Percentiles rank a stretch among this genome's conserved stretches.
Evolutionary conservation across 64 coral and sea anemone species (phyloP).

Genomic region (Dendrophyllia cribrosa): DNA sequence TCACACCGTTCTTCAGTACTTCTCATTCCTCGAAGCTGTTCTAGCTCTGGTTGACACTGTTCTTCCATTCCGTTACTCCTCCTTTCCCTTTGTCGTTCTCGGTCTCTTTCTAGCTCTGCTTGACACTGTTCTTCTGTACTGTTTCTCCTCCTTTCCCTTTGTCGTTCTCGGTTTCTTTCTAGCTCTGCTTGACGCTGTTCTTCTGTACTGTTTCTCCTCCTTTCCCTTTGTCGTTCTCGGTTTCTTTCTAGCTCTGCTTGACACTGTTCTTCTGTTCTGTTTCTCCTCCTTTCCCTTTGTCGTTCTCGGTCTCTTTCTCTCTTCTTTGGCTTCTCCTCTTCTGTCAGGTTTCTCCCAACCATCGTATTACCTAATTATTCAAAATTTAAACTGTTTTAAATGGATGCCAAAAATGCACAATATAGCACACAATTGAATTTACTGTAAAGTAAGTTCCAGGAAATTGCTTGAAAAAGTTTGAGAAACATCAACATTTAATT

Average conservation of each 20-base stretch:
- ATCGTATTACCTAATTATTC: slow-evolving; percentile 3
- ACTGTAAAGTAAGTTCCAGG: too few species aligned
- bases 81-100: not conserved
- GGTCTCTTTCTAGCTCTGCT: not conserved
- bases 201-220: not conserved
- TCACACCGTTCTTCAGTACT: too few species aligned
- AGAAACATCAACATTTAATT: too few species aligned
- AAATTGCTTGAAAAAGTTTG: too few species aligned
- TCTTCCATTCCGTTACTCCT: not conserved
- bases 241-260: not conserved
- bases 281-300: slow-evolving; percentile 17
- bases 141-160: not conserved
- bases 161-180: not conserved
- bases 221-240: not conserved
- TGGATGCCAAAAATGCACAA: not conserved
- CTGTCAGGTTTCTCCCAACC: not conserved
- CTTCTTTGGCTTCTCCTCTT: slow-evolving; percentile 1
- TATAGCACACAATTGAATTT: too few species aligned
- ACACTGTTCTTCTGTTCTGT: not conserved
- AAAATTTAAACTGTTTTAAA: slow-evolving; percentile 3
- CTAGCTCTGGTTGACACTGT: not conserved
- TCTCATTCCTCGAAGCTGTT: not conserved
- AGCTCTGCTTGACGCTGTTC: not conserved
- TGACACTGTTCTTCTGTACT: not conserved
- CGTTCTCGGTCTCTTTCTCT: slow-evolving; percentile 3